phyloP scores from a whole-genome alignment of 2,797 vertebrate species.

The Leptatherina wallacei region DNA sequence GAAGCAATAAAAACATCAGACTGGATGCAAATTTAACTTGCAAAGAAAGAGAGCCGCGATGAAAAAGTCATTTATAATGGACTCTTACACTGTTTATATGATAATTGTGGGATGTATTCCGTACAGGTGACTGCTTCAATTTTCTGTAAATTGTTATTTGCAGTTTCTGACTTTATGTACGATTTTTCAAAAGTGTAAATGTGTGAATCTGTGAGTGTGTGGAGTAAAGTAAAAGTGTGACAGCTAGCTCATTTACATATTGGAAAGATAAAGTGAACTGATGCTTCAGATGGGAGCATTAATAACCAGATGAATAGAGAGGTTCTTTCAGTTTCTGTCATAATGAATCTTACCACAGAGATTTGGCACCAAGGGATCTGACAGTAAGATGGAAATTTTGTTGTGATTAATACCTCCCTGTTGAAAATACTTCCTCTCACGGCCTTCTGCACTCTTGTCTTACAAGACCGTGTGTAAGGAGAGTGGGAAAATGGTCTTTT shows the following conservation, averaged over 20 bases:
- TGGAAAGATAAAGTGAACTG: slow-evolving; percentile 55
- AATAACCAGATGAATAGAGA: slow-evolving; percentile 65
- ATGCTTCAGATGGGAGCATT: slow-evolving; percentile 62
- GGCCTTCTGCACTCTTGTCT: slow-evolving; percentile 26
- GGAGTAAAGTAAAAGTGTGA: slow-evolving; percentile 12
- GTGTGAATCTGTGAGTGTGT: slow-evolving; percentile 3
- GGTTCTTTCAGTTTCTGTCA: slow-evolving; percentile 64
- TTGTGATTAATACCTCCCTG: slow-evolving; percentile 70
- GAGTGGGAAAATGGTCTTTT: slow-evolving; percentile 61
- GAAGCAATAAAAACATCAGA: slow-evolving; percentile 27
- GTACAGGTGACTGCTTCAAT: slow-evolving; percentile 13
- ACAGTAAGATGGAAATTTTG: slow-evolving; percentile 65
- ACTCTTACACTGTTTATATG: slow-evolving; percentile 2
- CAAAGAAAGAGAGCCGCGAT: not conserved
- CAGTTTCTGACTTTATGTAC: not conserved
- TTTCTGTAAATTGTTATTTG: slow-evolving; percentile 10
- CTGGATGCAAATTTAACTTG: slow-evolving; percentile 13
- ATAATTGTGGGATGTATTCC: slow-evolving; percentile 1
- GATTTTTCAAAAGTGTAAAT: slow-evolving; percentile 5
- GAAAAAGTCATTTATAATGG: slow-evolving; percentile 10
- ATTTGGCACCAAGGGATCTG: slow-evolving; percentile 58
- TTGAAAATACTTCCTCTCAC: slow-evolving; percentile 61
- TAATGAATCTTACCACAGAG: slow-evolving; percentile 69
- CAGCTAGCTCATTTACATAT: slow-evolving; percentile 23
- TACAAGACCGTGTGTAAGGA: slow-evolving; percentile 37